Evolutionary conservation across 2,888 invertebrate genomes (phyloP), one percentile per base, ranked within the genome.

Genomic region (Netelia fuscicornis): DNA sequence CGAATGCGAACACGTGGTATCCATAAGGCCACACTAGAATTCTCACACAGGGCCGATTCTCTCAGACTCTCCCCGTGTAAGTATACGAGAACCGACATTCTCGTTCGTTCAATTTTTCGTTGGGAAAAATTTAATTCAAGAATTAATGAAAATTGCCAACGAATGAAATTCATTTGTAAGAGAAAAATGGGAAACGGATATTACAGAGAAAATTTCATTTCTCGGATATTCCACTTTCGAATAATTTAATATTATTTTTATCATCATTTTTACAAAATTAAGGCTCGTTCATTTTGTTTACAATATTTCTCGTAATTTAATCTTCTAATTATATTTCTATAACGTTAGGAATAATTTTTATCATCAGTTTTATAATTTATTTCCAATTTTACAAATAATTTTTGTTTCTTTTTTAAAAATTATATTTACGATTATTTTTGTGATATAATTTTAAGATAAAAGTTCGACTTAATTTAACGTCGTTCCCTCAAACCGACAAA

Each of bases 1-100:
- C 25, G 20, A 48, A 23, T 48, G 65, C 48, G 58, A 25, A 76
- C 84, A 74, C 74, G 56, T 81, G 77, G 77, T 23, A 30, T 37
- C 84, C 67, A 74, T 64, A 74, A 81, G 77, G 60, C 68, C 23
- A 68, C 30, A 2, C 25, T 25, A 25, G 2, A 5, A 54, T 60
- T 54, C 71, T 67, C 64, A 75, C 68, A 48, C 67, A 52, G 17
- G 5, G 17, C 20, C 54, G 42, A 54, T 76, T 70, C 52, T 70
- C 75, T 65, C 44, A 8, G 56, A 48, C 64, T 64, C 10, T 44
- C 30, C 30, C 30, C 30, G 30, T 54, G 17, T 17, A n/a, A n/a
- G n/a, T n/a, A n/a, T n/a, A 67, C 17, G 17, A 8, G 23, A 25
- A 13, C 13, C 11, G n/a, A 17, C 30, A 30, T 17, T 25, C 20